phyloP scores from a whole-genome alignment of 2,113 vertebrate species.

The Sebastes schlegelii region DNA sequence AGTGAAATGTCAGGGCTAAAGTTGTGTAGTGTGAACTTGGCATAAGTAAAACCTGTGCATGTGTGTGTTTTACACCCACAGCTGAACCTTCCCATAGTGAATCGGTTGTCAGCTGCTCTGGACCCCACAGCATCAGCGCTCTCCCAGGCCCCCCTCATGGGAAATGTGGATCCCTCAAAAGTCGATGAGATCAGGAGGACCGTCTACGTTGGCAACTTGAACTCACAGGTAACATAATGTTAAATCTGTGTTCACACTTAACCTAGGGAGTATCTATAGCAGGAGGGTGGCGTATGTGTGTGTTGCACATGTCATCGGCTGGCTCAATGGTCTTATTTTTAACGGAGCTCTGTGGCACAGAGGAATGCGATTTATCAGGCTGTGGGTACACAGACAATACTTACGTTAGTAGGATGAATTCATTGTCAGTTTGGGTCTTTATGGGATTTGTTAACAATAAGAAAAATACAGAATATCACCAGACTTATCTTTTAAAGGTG shows the following conservation, averaged over 20 bases:
- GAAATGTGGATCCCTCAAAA: constrained; percentile 96
- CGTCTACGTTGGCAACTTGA: constrained; percentile 96
- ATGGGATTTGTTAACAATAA: not conserved
- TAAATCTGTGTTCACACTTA: not conserved
- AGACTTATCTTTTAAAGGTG: not conserved
- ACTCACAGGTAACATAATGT: constrained; percentile 89
- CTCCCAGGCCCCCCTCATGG: constrained; percentile 92
- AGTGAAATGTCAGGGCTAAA: not conserved
- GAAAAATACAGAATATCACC: not conserved
- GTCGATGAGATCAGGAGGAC: constrained; percentile 96
- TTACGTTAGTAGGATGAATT: not conserved
- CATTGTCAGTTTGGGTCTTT: not conserved
- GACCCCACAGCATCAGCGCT: constrained; percentile 79
- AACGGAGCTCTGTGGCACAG: not conserved
- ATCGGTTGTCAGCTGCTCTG: constrained; percentile 83
- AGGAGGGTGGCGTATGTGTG: not conserved
- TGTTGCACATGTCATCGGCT: not conserved
- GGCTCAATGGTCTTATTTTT: not conserved
- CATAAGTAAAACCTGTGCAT: not conserved
- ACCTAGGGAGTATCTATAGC: not conserved
- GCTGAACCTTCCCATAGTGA: constrained; percentile 90
- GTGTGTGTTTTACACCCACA: constrained; percentile 25
- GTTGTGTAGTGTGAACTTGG: not conserved
- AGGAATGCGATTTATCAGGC: not conserved
- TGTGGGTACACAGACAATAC: not conserved